Evolutionary conservation across 2,113 vertebrate species (phyloP).

Genomic region (Sinocyclocheilus anshuiensis): DNA sequence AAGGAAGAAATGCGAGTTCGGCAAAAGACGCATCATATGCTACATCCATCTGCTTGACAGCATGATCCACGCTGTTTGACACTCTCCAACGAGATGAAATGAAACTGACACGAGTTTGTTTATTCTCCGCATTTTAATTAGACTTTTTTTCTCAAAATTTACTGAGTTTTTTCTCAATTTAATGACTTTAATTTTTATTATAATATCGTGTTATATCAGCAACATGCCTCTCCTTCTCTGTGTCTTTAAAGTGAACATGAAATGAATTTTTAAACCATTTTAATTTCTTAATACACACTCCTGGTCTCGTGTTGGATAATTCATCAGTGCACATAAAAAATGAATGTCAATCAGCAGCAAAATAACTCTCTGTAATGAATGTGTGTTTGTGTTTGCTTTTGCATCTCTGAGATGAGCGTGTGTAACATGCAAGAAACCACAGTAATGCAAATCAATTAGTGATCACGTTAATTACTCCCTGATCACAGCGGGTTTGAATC

Average conservation of each 20-base stretch:
- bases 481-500: not conserved
- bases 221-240: not conserved
- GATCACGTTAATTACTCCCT: not conserved
- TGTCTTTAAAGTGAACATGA: not conserved
- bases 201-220: no score
- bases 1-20: no score
- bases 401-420: not conserved
- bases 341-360: not conserved
- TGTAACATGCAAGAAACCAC: conserved; percentile 9
- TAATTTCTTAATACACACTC: not conserved
- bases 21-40: no score
- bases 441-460: not conserved
- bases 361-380: not conserved
- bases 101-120: no score
- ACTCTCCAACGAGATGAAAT: no score
- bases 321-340: not conserved
- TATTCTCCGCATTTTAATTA: no score
- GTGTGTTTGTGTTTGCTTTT: not conserved
- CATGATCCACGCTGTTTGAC: no score
- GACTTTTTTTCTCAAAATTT: no score
- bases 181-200: no score
- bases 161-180: no score
- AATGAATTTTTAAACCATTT: not conserved
- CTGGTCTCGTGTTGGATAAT: not conserved
- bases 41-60: no score